Evolutionary conservation across 2,797 vertebrate genomes (phyloP), one percentile per base, ranked within the genome.

Genomic region (Bufotes viridis): DNA sequence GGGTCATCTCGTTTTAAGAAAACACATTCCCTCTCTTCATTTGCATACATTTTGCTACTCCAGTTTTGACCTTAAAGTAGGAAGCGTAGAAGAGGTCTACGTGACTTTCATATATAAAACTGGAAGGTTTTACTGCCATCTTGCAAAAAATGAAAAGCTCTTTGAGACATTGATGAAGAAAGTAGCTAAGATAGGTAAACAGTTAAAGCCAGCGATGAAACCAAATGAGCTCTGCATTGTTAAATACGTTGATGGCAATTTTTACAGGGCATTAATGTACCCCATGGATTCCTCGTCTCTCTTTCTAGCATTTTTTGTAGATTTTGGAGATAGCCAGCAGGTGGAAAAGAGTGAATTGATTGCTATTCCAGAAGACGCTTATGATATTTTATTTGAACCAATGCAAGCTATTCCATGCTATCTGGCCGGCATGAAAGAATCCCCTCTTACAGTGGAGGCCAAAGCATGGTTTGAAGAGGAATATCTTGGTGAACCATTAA

Each of bases 381-480:
- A 84, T 81, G 95, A 97, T 83, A 87, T 99, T 87, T 84, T 98
- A 57, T 93, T 95, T 90, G 96, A 92, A 8, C 98, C 98, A n/a
- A 96, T 99, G 96, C 97, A 98, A 93, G 98, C 97, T 80, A 42
- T 98, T 91, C 94, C 92, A 81, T 98, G 95, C 90, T 94, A 88
- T 87, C 95, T 99, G 14, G 92, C 92, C 34, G 93, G 92, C 88
- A 91, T 98, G 91, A 91, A 91, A 60, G 93, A 93, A 72, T 57
- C 87, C 51, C 90, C 95, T 83, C 89, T 94, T 90, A 93, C 95
- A 87, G 78, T 91, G 75, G 93, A 95, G 81, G 93, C 96, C 87
- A 96, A 92, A 90, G 91, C 86, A 0, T 99, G 96, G 96, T 97
- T 99, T 67, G 91, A 95, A 88, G 90, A 92, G 0, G 88, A 92